Conservation (phyloP, 2,888 invertebrate species). For the Cremastobaeus sp. region DNA sequence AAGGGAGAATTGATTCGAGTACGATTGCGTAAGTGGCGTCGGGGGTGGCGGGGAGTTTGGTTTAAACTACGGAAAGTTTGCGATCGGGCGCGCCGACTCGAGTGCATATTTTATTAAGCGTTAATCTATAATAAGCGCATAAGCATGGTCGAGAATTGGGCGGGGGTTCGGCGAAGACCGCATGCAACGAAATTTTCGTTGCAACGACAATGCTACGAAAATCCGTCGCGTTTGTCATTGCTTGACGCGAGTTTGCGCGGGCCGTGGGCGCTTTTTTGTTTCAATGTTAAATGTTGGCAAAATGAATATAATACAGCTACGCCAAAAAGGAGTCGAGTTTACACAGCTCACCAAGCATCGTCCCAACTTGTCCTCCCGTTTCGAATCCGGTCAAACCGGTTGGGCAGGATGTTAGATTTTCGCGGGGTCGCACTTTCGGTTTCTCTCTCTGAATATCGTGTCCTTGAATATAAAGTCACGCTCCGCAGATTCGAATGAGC, state of each 20-base stretch:
- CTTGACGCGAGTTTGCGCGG: constrained; percentile 46
- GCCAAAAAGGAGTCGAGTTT: constrained; percentile 74
- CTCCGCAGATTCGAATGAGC: constrained; percentile 63
- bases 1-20: constrained; percentile 17
- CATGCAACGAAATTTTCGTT: constrained; percentile 14
- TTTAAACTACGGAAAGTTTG: too few species aligned
- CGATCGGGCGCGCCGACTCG: too few species aligned
- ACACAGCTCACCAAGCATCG: constrained; percentile 70
- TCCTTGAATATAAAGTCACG: constrained; percentile 73
- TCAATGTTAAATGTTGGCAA: constrained; percentile 60
- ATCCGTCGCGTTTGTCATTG: constrained; percentile 52
- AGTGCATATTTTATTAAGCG: constrained; percentile 18
- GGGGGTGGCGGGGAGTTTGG: too few species aligned
- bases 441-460: constrained; percentile 75
- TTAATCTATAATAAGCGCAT: constrained; percentile 24
- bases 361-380: constrained; percentile 69
- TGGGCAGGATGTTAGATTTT: constrained; percentile 78
- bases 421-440: constrained; percentile 79
- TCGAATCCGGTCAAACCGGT: constrained; percentile 78
- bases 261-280: constrained; percentile 58
- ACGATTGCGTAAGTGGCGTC: too few species aligned
- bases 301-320: constrained; percentile 63
- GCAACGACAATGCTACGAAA: constrained; percentile 58
- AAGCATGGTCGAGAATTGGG: constrained; percentile 1
- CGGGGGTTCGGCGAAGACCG: too few species aligned